Conservation (phyloP, 2,113 vertebrate species). For the Cyprinodon tularosa region DNA sequence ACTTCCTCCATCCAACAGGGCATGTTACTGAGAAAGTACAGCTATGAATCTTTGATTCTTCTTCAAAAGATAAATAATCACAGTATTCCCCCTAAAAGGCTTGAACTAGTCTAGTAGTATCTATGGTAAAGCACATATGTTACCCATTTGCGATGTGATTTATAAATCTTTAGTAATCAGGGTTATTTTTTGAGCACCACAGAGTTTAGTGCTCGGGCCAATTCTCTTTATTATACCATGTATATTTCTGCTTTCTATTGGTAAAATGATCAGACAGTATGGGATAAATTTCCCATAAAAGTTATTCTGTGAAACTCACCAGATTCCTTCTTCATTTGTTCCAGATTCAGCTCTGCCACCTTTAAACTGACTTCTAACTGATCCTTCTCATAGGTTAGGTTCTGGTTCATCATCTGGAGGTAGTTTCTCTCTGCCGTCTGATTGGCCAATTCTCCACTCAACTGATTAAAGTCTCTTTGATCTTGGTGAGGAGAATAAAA, state of each 20-base stretch:
- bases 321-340: background rate
- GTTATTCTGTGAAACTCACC: background rate
- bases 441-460: slow-evolving; percentile 21
- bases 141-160: too few relatives aligned
- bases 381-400: slow-evolving; percentile 30
- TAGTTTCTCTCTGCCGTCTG: slow-evolving; percentile 2
- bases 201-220: too few relatives aligned
- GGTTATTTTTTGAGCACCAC: too few relatives aligned
- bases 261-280: background rate
- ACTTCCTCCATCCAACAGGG: slow-evolving; percentile 22
- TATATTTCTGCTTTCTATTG: too few relatives aligned
- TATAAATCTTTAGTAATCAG: too few relatives aligned
- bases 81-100: too few relatives aligned
- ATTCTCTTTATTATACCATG: too few relatives aligned
- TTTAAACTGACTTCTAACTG: slow-evolving; percentile 1
- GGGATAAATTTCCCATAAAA: background rate
- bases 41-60: too few relatives aligned
- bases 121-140: too few relatives aligned
- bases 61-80: background rate
- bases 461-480: slow-evolving; percentile 6
- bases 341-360: background rate
- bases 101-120: too few relatives aligned
- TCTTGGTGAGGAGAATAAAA: background rate
- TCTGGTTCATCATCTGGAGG: slow-evolving; percentile 13
- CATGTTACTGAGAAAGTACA: slow-evolving; percentile 20